Percentiles rank a stretch among this genome's conserved stretches.
phyloP scores from a whole-genome alignment of 64 coral and sea anemone genomes.

The Cladopsammia gracilis region DNA sequence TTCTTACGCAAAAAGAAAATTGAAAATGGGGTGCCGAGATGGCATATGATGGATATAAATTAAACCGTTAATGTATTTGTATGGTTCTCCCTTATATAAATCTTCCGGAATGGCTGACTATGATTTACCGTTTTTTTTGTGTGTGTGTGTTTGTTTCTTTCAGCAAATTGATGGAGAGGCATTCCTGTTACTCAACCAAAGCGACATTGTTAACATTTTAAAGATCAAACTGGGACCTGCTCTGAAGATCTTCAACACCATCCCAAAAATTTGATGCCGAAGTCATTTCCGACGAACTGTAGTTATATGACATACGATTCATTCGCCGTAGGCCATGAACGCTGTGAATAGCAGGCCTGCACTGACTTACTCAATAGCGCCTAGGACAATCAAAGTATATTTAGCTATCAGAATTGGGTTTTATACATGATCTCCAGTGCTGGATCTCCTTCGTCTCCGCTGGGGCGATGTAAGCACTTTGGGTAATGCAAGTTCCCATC shows the following conservation, averaged over 20 bases:
- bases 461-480: no score
- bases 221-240: conserved; percentile 89
- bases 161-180: conserved; percentile 90
- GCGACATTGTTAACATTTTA: conserved; percentile 78
- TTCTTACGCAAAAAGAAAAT: no score
- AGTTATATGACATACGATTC: neutral
- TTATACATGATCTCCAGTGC: no score
- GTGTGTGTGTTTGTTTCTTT: neutral
- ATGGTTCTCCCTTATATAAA: no score
- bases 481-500: no score
- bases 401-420: no score
- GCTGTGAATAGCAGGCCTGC: neutral
- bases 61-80: no score
- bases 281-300: neutral
- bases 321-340: neutral
- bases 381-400: no score
- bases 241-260: conserved; percentile 85
- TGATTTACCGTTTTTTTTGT: neutral
- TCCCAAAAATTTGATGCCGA: conserved; percentile 61
- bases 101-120: no score
- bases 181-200: conserved; percentile 77
- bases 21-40: no score
- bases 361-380: neutral
- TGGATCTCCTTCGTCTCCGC: no score
- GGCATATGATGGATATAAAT: no score